Base-by-base conservation (phyloP, 1,140 invertebrate species). In the Drosophila oshimai region DNA sequence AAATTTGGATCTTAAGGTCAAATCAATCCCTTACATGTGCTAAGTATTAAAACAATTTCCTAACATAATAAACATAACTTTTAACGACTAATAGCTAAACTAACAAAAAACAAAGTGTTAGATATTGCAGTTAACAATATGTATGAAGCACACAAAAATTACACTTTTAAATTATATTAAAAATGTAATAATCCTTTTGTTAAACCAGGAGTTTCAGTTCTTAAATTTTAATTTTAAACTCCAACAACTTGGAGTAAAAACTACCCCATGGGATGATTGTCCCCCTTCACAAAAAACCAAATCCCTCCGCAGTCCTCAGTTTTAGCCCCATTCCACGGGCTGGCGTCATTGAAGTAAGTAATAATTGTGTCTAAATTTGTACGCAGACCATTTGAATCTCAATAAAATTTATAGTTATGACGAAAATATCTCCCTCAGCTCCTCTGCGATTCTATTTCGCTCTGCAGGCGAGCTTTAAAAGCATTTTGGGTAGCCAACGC, bases 321-420 rank as follows among this genome's bases (percentile, higher is more conserved):
- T 6, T 28, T 29, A 41, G 47, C 17, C 36, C 28, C n/a, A 26
- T 17, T 46, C 22, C 24, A 10, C 20, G 2, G 39, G 39, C 17
- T 42, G 53, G 62, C 74, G 58, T 49, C 76, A 70, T 46, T 69
- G 55, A 86, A 81, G 80, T 79, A 79, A 70, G 80, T 84, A 84
- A 76, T 86, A 87, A 87, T 88, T 75, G 77, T 74, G 70, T 81
- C 74, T 87, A 77, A 77, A 87, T 89, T 75, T 72, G 70, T 69
- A 62, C 67, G 64, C 71, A 84, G 74, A 84, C 75, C 79, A 89
- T 89, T 89, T 80, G 78, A 55, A 76, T 58, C 78, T 73, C 67
- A 69, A 89, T 89, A 76, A 89, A 80, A 75, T 88, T 83, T 79
- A 79, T 88, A 79, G 78, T 79, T 88, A 88, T 83, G 83, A 83